A percentile compares a stretch with the other conserved stretches of the same genome.
phyloP scores from a whole-genome alignment of 2,113 vertebrate genomes.

The Todiramphus saurophagus region DNA sequence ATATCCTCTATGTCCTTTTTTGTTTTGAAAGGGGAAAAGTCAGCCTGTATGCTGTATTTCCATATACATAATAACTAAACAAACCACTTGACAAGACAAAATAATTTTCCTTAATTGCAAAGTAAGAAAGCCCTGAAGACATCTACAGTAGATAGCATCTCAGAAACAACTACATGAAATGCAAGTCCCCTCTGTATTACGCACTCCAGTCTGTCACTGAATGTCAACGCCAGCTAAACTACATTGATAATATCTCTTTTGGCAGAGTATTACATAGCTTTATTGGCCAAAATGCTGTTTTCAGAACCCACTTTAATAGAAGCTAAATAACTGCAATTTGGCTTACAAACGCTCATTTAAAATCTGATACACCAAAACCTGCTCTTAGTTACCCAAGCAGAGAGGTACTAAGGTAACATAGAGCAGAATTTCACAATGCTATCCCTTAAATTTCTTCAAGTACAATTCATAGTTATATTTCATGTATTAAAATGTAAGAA shows the following conservation, averaged over 20 bases:
- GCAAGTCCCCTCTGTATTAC: neutral
- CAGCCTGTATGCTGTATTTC: neutral
- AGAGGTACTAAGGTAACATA: neutral
- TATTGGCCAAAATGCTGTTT: neutral
- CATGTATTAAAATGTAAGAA: neutral
- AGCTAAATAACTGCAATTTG: neutral
- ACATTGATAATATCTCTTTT: fast-evolving
- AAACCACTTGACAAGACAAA: neutral
- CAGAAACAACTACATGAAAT: neutral
- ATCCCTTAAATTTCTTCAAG: neutral
- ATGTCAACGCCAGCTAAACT: neutral
- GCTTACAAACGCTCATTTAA: neutral
- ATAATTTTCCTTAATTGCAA: neutral
- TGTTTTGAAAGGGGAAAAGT: neutral
- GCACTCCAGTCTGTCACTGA: neutral
- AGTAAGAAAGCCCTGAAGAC: neutral
- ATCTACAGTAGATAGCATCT: neutral
- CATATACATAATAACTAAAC: neutral
- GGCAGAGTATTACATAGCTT: neutral
- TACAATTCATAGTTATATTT: neutral
- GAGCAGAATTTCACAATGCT: neutral
- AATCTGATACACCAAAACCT: neutral
- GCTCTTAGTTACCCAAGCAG: neutral
- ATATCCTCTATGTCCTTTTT: neutral
- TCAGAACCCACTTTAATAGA: neutral